These are phyloP conservation scores for Archaeoteleia sp. DNA, from an alignment of 2,888 invertebrate species.

Conservation along the genomic window DNA sequence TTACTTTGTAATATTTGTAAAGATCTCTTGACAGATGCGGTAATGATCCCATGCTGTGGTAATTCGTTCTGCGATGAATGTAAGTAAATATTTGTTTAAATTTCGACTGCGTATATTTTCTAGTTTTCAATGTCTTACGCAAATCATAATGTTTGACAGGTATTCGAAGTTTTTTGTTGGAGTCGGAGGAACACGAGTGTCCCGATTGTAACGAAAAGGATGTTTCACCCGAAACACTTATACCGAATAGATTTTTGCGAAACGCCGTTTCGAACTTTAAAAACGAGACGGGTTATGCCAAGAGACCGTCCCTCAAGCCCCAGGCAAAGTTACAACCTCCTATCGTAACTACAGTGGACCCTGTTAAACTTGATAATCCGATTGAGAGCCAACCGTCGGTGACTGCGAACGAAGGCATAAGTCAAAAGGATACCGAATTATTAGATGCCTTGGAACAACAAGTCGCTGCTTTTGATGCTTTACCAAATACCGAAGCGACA, in stretches of 20 bases:
- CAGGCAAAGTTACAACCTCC: constrained; percentile 27
- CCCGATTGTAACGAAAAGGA: constrained; percentile 95
- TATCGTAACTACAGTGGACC: constrained; percentile 4
- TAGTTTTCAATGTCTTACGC: constrained; percentile 53
- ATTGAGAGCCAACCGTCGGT: constrained; percentile 8
- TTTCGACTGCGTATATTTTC: constrained; percentile 1
- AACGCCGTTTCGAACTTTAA: constrained; percentile 93
- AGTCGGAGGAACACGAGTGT: constrained; percentile 96
- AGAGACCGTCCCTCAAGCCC: constrained; percentile 72
- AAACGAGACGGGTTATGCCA: constrained; percentile 92
- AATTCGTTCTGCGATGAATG: constrained; percentile 99
- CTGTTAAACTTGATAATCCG: constrained; percentile 16
- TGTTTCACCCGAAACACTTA: constrained; percentile 92
- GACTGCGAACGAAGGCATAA: background rate
- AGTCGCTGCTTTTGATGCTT: constrained; percentile 27
- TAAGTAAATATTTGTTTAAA: constrained; percentile 75
- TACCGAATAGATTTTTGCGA: constrained; percentile 93
- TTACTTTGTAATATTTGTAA: constrained; percentile 94
- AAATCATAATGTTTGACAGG: no score
- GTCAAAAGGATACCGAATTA: constrained; percentile 3
- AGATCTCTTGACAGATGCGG: constrained; percentile 94
- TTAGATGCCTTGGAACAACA: constrained; percentile 4
- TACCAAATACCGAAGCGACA: constrained; percentile 37
- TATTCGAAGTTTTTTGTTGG: constrained; percentile 89
- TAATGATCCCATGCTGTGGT: constrained; percentile 98